Evolutionary conservation across 2,888 invertebrate species (phyloP).

Genomic region (Poecilus cupreus): DNA sequence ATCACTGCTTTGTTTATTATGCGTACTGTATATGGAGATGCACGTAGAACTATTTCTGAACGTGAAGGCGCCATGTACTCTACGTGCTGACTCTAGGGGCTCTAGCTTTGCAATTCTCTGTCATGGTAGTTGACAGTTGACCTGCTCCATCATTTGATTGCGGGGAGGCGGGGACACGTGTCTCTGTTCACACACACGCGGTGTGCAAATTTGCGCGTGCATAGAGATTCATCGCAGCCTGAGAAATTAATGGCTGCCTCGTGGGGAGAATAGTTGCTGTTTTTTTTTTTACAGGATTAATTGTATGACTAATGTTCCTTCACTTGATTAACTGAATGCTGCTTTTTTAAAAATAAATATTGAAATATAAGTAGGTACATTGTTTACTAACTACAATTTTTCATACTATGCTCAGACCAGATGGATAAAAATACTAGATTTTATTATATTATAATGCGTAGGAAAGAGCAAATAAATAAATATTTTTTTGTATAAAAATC

Average conservation of each 20-base stretch:
- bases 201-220: slow-evolving; percentile 39
- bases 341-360: too few relatives aligned
- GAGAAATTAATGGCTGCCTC: slow-evolving; percentile 12
- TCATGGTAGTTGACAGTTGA: slow-evolving; percentile 39
- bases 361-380: too few relatives aligned
- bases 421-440: too few relatives aligned
- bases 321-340: too few relatives aligned
- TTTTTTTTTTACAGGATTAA: neutral
- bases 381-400: too few relatives aligned
- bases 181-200: slow-evolving; percentile 21
- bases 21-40: neutral
- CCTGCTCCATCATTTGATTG: slow-evolving; percentile 52
- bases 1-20: slow-evolving; percentile 5
- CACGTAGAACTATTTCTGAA: slow-evolving; percentile 25
- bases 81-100: slow-evolving; percentile 25
- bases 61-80: slow-evolving; percentile 44
- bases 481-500: too few relatives aligned
- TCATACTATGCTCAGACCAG: too few relatives aligned
- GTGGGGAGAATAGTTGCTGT: neutral
- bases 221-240: slow-evolving; percentile 19
- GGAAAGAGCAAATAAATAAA: too few relatives aligned
- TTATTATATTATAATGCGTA: too few relatives aligned
- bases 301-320: neutral
- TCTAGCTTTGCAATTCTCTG: neutral
- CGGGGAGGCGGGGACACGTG: slow-evolving; percentile 39